Percentiles rank a stretch among this genome's conserved stretches.
phyloP scores from a whole-genome alignment of 2,113 vertebrate species.

The Orcinus orca region DNA sequence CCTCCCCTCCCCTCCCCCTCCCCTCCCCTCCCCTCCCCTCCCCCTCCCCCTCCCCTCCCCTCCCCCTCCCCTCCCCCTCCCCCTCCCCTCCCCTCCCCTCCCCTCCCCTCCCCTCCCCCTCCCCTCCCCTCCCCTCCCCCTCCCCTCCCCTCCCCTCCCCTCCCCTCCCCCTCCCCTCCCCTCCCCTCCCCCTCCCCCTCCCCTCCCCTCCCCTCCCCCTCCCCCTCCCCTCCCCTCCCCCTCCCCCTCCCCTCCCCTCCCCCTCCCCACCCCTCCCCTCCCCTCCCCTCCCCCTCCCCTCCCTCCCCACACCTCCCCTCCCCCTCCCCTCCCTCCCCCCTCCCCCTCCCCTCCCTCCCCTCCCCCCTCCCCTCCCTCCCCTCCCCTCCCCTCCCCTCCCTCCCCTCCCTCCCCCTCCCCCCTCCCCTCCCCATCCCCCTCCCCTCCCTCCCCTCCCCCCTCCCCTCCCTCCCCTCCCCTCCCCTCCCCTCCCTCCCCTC shows the following conservation, averaged over 20 bases:
- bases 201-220: rapidly evolving
- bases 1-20: rapidly evolving
- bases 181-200: no score
- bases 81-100: rapidly evolving
- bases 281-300: rapidly evolving
- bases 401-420: rapidly evolving
- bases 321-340: rapidly evolving
- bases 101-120: rapidly evolving
- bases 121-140: rapidly evolving
- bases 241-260: rapidly evolving
- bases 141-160: rapidly evolving
- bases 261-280: no score
- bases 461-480: no score
- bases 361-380: no score
- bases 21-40: rapidly evolving
- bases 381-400: no score
- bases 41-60: rapidly evolving
- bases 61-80: rapidly evolving
- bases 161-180: no score
- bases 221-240: rapidly evolving
- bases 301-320: no score
- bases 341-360: rapidly evolving
- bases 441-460: no score
- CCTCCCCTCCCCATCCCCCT: no score
- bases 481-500: rapidly evolving